Base-by-base conservation (phyloP, 2,113 vertebrate species). In the Dipodomys ordii region DNA sequence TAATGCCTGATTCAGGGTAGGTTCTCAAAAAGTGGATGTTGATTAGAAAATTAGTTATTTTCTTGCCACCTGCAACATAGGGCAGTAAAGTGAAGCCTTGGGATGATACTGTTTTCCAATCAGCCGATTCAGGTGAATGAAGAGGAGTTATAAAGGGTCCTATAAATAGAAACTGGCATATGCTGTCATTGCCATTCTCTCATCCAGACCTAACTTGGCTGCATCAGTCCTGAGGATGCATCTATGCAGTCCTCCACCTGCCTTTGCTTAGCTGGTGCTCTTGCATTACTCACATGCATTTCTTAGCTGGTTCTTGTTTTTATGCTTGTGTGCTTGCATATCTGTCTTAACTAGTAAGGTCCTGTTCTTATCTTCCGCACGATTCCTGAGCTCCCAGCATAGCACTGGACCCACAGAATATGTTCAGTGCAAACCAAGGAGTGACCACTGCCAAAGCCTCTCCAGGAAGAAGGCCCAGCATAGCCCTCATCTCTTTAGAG, bases 271-370 rank as follows among this genome's bases (percentile, higher is more conserved):
- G 73, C 0, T 62, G 73, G 76, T 4, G 22, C 27, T 76, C 57
- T 65, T 74, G 35, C 2, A 46, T 71, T 19, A 68, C 6, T 19
- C 77, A 30, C 7, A 35, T 53, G 35, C 19, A 19, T 71, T 73
- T 82, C 81, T 82, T 39, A 72, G 82, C 65, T 35, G 18, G 83
- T 73, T 71, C 72, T 53, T 86, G 28, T 28, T 94, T 87, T 81
- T 46, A 53, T 44, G 28, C 16, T 92, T 46, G 62, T 44, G 57
- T n/a, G 68, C 10, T 46, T 80, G 46, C 46, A 27, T 15, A 25
- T 65, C 60, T 64, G 20, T 60, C 60, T 88, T 44, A 64, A 67
- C 27, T n/a, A 23, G 83, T 46, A 82, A 73, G 77, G 57, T 13
- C n/a, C 64, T 88, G 30, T 16, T 83, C 68, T 74, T 22, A 39